Base-by-base conservation (phyloP, 2,888 invertebrate genomes). In the Lasioglossum oenotherae region DNA sequence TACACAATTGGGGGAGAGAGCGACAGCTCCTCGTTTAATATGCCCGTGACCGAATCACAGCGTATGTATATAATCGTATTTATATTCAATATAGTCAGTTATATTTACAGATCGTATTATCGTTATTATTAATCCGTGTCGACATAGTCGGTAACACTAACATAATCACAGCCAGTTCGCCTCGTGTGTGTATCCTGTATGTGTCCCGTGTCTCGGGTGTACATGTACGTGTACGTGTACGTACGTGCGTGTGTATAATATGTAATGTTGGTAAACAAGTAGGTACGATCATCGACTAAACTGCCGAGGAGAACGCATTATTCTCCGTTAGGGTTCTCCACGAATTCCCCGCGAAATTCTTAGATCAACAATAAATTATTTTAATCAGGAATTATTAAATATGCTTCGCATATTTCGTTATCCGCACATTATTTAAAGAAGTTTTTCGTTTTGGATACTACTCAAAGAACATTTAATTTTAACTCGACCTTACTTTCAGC, bases 101-200 rank as follows among this genome's bases (percentile, higher is more conserved):
- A 75, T 87, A 89, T 88, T 89, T 89, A 89, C 89, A 89, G 82
- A 85, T 82, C 80, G 81, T 91, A 85, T 90, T 74, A 80, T 85
- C 84, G 75, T 84, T 82, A 83, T 84, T 75, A 79, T 85, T 84
- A 90, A 90, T 71, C 86, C 83, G 83, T 87, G 87, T 89, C 87
- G 90, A 92, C 89, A 72, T 85, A 74, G 82, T 84, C 77, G 85
- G 91, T 92, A 93, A 93, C 89, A 91, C 92, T 93, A 93, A 94
- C 93, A 94, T 94, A 94, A 94, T 94, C 94, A 94, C 93, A 94
- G 94, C 93, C 94, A 93, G 92, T 94, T 94, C 92, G 92, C 91
- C 93, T 92, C 89, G 89, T 72, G 84, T 83, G 49, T 69, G 67
- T 69, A 23, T 71, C 41, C 23, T 23, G 35, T 38, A 23, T 23